These are phyloP conservation scores for Disparrhopalites patrizii DNA, from an alignment of 2,888 invertebrate genomes.

Conservation along the genomic window DNA sequence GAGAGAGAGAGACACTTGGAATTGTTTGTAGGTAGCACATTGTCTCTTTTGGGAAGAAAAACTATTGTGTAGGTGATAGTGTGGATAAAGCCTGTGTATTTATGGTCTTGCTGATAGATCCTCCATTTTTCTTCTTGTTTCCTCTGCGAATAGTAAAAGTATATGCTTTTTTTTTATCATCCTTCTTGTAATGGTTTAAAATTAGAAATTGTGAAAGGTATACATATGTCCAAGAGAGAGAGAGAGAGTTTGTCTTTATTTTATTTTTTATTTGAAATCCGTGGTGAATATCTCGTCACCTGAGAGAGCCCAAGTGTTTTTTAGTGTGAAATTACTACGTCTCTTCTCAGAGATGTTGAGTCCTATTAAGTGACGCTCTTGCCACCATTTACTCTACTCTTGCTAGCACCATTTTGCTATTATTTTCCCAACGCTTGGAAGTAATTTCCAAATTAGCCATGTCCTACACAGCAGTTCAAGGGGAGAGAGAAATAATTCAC, in stretches of 20 bases:
- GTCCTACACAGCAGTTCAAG: conserved; percentile 34
- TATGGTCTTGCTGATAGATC: not conserved
- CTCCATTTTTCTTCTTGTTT: not conserved
- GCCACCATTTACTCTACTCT: too few species aligned
- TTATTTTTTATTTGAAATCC: conserved; percentile 26
- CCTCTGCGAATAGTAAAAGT: too few species aligned
- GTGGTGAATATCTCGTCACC: conserved; percentile 27
- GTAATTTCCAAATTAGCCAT: conserved; percentile 48
- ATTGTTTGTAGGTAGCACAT: too few species aligned
- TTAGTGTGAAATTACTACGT: conserved; percentile 26
- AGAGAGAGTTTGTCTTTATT: too few species aligned
- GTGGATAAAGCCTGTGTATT: not conserved
- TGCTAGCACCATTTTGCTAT: too few species aligned
- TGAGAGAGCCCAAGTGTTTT: conserved; percentile 20
- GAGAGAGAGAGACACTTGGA: not conserved
- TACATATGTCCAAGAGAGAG: conserved; percentile 13
- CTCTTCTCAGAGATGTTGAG: conserved; percentile 19
- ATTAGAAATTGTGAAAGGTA: conserved; percentile 11
- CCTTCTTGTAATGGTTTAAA: not conserved
- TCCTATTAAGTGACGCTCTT: too few species aligned
- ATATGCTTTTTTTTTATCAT: too few species aligned
- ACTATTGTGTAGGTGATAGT: too few species aligned
- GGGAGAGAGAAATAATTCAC: conserved; percentile 37
- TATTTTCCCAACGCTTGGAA: conserved; percentile 41
- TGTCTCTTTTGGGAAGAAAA: too few species aligned